Base-by-base conservation (phyloP, 2,888 invertebrate genomes). In the Myopa testacea region DNA sequence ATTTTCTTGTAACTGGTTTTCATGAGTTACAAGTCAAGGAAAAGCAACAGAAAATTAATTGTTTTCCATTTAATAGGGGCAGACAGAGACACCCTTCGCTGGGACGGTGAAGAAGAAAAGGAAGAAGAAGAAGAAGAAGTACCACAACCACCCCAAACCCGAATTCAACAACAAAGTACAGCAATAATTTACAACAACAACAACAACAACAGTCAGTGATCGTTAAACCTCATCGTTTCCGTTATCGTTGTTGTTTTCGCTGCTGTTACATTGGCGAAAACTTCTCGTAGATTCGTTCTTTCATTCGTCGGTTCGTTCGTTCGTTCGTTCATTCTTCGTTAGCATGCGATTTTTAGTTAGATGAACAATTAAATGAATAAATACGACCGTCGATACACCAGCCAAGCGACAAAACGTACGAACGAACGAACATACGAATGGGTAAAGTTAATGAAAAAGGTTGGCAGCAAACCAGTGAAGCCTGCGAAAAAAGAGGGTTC, bases 121-220 rank as follows among this genome's bases (percentile, higher is more conserved):
- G 26, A 45, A 45, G 45, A 10, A 6, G 45, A 45, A 45, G 45
- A 45, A 45, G 45, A 45, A 45, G 45, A 6, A 45, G 10, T 10
- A 45, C 45, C 45, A 10, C 45, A 45, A 45, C 45, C 45, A 45
- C 6, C 45, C 10, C 45, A 6, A 40, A 69, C 69, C 69, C 69
- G 50, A 50, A 69, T 26, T n/a, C 34, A 62, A 12, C 55, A n/a
- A 55, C 55, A 40, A 14, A 67, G 37, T 10, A 45, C 45, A 40
- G 67, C n/a, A 40, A 37, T 40, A 67, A n/a, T 55, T 55, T 55
- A 69, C 26, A 69, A 68, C n/a, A 67, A 67, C 67, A 69, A 68
- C n/a, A 67, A 67, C 67, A 50, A 68, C 40, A 68, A 67, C 40
- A 67, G 19, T 16, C 8, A 68, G 8, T 16, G 12, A 50, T 5